These are phyloP conservation scores for Sebastes alutus DNA, from an alignment of 2,797 vertebrate genomes.

Conservation along the genomic window DNA sequence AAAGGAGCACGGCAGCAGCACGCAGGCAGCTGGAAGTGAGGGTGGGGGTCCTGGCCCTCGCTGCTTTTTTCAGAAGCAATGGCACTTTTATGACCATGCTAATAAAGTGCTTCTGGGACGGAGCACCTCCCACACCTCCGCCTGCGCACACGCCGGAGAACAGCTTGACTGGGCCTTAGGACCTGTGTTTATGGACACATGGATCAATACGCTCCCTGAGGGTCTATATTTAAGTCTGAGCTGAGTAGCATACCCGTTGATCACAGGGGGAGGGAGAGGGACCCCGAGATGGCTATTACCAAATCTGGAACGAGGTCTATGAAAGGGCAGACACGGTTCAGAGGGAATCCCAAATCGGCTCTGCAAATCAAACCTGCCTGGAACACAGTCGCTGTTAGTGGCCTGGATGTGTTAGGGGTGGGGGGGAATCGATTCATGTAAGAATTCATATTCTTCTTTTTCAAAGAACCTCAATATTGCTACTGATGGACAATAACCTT, in stretches of 20 bases:
- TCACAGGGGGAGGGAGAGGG: conserved; percentile 33
- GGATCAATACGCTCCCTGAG: conserved; percentile 73
- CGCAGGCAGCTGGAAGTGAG: conserved; percentile 58
- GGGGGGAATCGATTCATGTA: too few species aligned
- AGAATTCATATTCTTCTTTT: too few species aligned
- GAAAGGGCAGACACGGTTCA: conserved; percentile 42
- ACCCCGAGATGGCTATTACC: conserved; percentile 50
- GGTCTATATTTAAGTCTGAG: conserved; percentile 72
- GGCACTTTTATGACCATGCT: conserved; percentile 77
- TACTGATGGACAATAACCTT: not conserved
- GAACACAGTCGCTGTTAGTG: not conserved
- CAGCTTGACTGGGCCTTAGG: conserved; percentile 68
- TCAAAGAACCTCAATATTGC: too few species aligned
- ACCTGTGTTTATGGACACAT: conserved; percentile 70
- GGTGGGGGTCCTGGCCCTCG: conserved; percentile 36
- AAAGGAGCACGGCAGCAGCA: conserved; percentile 70
- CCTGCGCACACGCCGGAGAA: conserved; percentile 61
- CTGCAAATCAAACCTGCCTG: conserved; percentile 53
- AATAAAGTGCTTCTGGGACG: conserved; percentile 75
- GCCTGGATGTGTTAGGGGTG: not conserved
- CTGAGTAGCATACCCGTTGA: conserved; percentile 55
- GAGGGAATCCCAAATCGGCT: conserved; percentile 42
- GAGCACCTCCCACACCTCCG: conserved; percentile 66
- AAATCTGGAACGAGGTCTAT: conserved; percentile 45
- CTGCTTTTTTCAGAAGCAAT: conserved; percentile 53